Percentiles rank a stretch among this genome's conserved stretches.
These are phyloP conservation scores for Falco novaeseelandiae DNA, from an alignment of 2,797 vertebrate genomes.

Conservation along the genomic window DNA sequence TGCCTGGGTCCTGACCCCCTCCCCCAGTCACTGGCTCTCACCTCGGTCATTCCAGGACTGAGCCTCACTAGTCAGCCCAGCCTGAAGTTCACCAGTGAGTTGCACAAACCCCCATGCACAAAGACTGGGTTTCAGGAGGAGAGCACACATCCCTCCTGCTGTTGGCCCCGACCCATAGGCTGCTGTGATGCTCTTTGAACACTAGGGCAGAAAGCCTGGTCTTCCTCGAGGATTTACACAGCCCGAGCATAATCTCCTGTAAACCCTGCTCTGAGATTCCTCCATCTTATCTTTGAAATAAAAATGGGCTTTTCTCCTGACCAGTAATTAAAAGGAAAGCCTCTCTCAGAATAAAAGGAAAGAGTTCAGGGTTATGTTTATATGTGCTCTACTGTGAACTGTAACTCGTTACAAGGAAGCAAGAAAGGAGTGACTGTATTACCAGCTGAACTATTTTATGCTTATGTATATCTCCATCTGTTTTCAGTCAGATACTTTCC, in stretches of 20 bases:
- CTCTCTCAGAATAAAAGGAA: not conserved
- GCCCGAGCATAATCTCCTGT: not conserved
- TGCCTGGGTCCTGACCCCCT: not conserved
- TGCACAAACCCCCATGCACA: accelerated
- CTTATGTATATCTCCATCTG: not conserved
- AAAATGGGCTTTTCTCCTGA: not conserved
- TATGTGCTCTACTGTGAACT: not conserved
- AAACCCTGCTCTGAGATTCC: not conserved
- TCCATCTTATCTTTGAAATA: not conserved
- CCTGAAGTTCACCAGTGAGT: not conserved
- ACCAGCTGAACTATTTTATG: not conserved
- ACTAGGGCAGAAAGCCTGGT: not conserved
- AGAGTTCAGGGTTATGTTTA: not conserved
- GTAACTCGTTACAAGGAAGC: not conserved
- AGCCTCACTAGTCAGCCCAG: not conserved
- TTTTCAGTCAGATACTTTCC: not conserved
- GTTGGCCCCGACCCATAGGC: not conserved
- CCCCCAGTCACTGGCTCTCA: not conserved
- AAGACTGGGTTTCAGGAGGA: not conserved
- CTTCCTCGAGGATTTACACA: not conserved
- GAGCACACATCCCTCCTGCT: accelerated
- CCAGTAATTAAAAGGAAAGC: not conserved
- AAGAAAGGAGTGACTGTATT: not conserved
- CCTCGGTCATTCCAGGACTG: not conserved
- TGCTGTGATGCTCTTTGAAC: not conserved